Evolutionary conservation across 2,797 vertebrate species (phyloP).

Genomic region (Sebastes iracundus): DNA sequence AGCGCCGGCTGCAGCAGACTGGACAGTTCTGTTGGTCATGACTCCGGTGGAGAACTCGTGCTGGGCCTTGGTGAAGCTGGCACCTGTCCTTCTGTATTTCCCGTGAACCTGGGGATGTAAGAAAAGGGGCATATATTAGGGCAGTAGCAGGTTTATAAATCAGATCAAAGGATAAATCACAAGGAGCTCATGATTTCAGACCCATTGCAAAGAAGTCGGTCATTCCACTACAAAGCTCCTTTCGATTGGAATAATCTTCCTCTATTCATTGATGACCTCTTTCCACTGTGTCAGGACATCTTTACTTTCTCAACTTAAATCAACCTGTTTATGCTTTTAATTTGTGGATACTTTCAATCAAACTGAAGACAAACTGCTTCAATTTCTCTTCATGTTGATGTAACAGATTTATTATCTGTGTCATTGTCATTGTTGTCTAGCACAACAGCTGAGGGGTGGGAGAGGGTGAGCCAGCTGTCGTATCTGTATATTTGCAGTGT

Average conservation of each 20-base stretch:
- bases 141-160: not conserved
- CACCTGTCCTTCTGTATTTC: conserved; percentile 92
- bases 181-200: not conserved
- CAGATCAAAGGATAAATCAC: not conserved
- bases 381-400: not conserved
- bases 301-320: not conserved
- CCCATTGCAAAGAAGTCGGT: not conserved
- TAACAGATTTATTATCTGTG: not conserved
- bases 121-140: not conserved
- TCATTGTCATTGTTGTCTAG: too few relatives aligned
- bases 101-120: conserved; percentile 88
- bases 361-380: not conserved
- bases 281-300: not conserved
- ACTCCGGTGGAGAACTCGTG: conserved; percentile 95
- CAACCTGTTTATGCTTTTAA: not conserved
- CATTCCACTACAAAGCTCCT: not conserved
- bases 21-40: conserved; percentile 88
- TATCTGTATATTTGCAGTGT: not conserved
- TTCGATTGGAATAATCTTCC: not conserved
- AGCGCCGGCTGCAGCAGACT: conserved; percentile 79
- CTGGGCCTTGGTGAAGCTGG: conserved; percentile 96
- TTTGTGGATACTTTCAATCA: not conserved
- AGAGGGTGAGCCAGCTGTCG: not conserved
- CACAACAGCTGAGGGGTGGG: too few relatives aligned
- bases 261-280: not conserved